phyloP scores from a whole-genome alignment of 2,888 invertebrate genomes.

The Zeuzera pyrina region DNA sequence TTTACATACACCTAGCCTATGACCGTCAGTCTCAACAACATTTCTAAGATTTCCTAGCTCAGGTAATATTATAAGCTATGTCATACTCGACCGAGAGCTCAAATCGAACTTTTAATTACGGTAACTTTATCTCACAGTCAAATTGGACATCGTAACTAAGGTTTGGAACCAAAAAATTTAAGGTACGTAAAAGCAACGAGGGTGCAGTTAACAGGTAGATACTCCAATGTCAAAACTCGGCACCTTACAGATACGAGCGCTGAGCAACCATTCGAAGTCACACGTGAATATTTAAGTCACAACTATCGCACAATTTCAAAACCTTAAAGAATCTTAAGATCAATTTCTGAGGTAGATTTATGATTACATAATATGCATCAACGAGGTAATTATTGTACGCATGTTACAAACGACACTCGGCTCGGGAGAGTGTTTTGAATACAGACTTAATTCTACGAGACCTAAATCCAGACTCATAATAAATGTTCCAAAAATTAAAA shows the following conservation, averaged over 20 bases:
- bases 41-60: slow-evolving; percentile 59
- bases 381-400: slow-evolving; percentile 65
- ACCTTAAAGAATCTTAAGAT: slow-evolving; percentile 68
- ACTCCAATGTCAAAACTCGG: slow-evolving; percentile 50
- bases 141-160: slow-evolving; percentile 44
- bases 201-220: slow-evolving; percentile 46
- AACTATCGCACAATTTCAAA: slow-evolving; percentile 62
- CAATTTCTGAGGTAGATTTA: slow-evolving; percentile 70
- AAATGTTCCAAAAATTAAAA: too few species aligned
- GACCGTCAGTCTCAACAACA: slow-evolving; percentile 69
- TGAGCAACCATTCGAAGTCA: slow-evolving; percentile 63
- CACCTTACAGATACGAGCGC: slow-evolving; percentile 49
- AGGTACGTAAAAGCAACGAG: slow-evolving; percentile 42
- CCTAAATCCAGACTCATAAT: too few species aligned
- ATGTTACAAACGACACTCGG: slow-evolving; percentile 37
- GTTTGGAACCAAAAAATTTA: slow-evolving; percentile 34
- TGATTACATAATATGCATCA: slow-evolving; percentile 64
- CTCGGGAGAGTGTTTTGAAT: too few species aligned
- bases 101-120: slow-evolving; percentile 53
- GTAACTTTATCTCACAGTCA: slow-evolving; percentile 67
- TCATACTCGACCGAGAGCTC: slow-evolving; percentile 50
- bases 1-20: slow-evolving; percentile 70
- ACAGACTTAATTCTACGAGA: too few species aligned
- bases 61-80: slow-evolving; percentile 54
- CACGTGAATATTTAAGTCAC: slow-evolving; percentile 66